These are phyloP conservation scores for Sylvicola cinctus DNA, from an alignment of 2,888 invertebrate species.

Conservation along the genomic window DNA sequence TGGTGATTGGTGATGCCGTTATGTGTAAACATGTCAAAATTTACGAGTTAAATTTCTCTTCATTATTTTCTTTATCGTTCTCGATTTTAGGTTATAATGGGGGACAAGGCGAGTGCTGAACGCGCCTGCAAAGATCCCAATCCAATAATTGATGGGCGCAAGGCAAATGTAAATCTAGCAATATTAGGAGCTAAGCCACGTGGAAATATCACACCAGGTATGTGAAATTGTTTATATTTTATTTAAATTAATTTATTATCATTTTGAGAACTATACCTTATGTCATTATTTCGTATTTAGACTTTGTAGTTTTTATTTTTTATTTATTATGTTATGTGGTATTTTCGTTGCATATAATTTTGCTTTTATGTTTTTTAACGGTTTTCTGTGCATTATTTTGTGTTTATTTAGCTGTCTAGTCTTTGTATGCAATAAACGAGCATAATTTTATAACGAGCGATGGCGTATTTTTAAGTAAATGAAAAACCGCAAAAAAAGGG, in stretches of 20 bases:
- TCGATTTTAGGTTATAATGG: conserved; percentile 93
- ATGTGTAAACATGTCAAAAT: too few species aligned
- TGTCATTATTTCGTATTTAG: not conserved
- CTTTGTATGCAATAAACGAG: too few species aligned
- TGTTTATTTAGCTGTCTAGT: too few species aligned
- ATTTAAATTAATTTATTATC: not conserved
- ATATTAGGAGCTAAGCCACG: conserved; percentile 93
- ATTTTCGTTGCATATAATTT: too few species aligned
- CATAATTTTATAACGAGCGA: too few species aligned
- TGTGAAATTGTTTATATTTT: too few species aligned
- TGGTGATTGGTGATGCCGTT: too few species aligned
- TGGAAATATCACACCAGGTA: conserved; percentile 65
- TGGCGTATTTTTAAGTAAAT: too few species aligned
- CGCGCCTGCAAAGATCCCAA: conserved; percentile 95
- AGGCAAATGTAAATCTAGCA: conserved; percentile 95
- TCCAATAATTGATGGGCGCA: conserved; percentile 94
- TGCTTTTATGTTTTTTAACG: too few species aligned
- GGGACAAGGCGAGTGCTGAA: conserved; percentile 83
- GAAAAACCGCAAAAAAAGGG: too few species aligned
- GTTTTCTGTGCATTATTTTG: too few species aligned
- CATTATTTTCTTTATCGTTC: conserved; percentile 8
- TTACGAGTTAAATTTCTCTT: not conserved
- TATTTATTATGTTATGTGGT: too few species aligned
- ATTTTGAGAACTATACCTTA: not conserved
- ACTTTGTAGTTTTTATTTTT: not conserved